A percentile compares a stretch with the other conserved stretches of the same genome.
These are phyloP conservation scores for Phenacoccus solenopsis DNA, from an alignment of 1,140 invertebrate genomes.

Conservation along the genomic window DNA sequence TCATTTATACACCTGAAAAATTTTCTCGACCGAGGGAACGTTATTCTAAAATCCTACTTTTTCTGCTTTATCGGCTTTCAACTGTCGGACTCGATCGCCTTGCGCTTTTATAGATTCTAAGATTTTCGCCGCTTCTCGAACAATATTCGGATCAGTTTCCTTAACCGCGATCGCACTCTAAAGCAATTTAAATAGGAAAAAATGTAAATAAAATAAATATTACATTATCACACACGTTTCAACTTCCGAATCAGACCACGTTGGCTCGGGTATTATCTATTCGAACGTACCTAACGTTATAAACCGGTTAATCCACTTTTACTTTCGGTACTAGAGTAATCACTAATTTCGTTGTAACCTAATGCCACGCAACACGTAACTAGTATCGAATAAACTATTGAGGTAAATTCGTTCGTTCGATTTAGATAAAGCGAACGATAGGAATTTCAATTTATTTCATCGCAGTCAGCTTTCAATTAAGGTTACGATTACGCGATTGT, in stretches of 20 bases:
- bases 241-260: not conserved
- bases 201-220: not conserved
- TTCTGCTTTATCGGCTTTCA: constrained; percentile 27
- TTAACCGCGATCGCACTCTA: not conserved
- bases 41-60: too few species aligned
- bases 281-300: not conserved
- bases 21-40: not conserved
- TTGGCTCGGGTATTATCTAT: not conserved
- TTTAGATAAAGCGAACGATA: too few species aligned
- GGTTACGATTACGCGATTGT: not conserved
- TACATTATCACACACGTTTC: not conserved
- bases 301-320: not conserved
- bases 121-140: not conserved
- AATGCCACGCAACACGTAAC: too few species aligned
- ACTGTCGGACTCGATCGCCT: not conserved
- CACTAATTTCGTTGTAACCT: not conserved
- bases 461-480: not conserved
- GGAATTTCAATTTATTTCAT: not conserved
- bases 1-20: not conserved
- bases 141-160: constrained; percentile 8
- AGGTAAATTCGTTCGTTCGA: too few species aligned
- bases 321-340: not conserved
- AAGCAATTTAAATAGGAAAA: not conserved
- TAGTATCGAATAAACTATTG: too few species aligned
- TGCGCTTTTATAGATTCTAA: not conserved